Conservation (phyloP, 2,888 invertebrate genomes). For the Beris chalybata region DNA sequence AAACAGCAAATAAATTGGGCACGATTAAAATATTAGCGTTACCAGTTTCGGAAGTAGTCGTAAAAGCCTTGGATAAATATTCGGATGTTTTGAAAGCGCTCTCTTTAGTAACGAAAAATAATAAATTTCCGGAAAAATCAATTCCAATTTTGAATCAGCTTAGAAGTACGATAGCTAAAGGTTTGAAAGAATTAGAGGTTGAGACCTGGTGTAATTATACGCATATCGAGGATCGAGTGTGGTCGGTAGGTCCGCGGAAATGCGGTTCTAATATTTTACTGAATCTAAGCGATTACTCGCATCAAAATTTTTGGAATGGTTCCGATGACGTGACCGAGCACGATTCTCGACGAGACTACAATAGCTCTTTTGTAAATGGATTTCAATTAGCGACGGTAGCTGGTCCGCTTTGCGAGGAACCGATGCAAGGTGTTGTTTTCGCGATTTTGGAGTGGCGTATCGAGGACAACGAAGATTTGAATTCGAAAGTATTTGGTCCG, state of each 20-base stretch:
- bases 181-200: conserved; percentile 63
- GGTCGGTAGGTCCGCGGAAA: conserved; percentile 90
- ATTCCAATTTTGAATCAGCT: conserved; percentile 44
- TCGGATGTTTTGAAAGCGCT: conserved; percentile 66
- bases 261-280: conserved; percentile 89
- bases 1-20: conserved; percentile 73
- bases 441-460: conserved; percentile 82
- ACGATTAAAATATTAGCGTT: conserved; percentile 73
- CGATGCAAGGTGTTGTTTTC: conserved; percentile 93
- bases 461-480: conserved; percentile 54
- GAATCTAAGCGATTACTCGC: conserved; percentile 73
- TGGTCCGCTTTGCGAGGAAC: conserved; percentile 96
- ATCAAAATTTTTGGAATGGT: conserved; percentile 60
- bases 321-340: conserved; percentile 45
- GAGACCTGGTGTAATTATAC: conserved; percentile 57
- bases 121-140: conserved; percentile 49
- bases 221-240: conserved; percentile 67
- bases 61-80: conserved; percentile 71
- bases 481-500: conserved; percentile 54
- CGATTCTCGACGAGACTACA: conserved; percentile 66
- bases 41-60: conserved; percentile 73
- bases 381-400: conserved; percentile 83
- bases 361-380: conserved; percentile 81
- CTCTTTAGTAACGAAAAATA: conserved; percentile 43
- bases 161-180: conserved; percentile 61